Evolutionary conservation across 37 sponge, comb jelly and placozoan genomes (phyloP).

Genomic region (Spongilla lacustris): DNA sequence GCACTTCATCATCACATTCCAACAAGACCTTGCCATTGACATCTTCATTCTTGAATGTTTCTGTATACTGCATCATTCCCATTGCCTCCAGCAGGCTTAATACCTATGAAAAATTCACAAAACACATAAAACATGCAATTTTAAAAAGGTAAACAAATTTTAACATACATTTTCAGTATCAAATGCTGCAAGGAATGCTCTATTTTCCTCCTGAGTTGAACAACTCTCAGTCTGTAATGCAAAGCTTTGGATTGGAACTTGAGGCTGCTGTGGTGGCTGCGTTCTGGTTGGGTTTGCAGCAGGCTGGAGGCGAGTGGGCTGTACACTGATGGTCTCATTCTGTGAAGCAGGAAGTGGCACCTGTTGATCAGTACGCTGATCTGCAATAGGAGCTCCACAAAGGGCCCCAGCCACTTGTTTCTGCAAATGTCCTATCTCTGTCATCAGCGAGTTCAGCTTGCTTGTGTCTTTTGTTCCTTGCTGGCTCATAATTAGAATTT

Average conservation of each 20-base stretch:
- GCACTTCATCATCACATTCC: constrained; percentile 14
- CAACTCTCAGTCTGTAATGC: neutral
- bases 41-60: constrained; percentile 23
- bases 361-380: neutral
- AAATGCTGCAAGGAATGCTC: neutral
- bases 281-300: neutral
- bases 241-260: neutral
- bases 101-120: neutral
- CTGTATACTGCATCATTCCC: constrained; percentile 30
- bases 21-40: constrained; percentile 37
- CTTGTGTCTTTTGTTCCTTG: neutral
- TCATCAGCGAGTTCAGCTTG: neutral
- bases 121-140: neutral
- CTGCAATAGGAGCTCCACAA: neutral
- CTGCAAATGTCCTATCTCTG: neutral
- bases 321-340: neutral
- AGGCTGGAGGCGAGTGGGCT: neutral
- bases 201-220: neutral
- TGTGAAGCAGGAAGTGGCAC: neutral
- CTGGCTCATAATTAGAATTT: neutral
- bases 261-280: neutral
- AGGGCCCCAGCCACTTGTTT: neutral
- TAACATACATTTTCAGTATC: neutral
- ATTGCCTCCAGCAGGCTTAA: constrained; percentile 22
- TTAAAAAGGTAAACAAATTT: neutral